These are phyloP conservation scores for Elysia crispata DNA, from an alignment of 2,888 invertebrate species.

Conservation along the genomic window DNA sequence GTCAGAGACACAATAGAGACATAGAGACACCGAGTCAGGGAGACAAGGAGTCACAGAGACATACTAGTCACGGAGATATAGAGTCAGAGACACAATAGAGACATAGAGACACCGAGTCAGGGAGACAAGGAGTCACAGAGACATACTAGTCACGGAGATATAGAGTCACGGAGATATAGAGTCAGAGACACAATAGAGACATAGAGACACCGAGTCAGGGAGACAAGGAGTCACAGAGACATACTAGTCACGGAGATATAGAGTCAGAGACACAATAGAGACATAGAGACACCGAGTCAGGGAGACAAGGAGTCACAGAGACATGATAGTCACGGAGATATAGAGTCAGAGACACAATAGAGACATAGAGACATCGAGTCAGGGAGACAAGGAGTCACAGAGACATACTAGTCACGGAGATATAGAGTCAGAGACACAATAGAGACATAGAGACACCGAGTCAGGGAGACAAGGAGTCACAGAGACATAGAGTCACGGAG, in stretches of 20 bases:
- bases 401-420: neutral
- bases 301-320: too few species aligned
- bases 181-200: too few species aligned
- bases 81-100: neutral
- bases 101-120: neutral
- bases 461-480: neutral
- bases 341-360: too few species aligned
- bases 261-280: too few species aligned
- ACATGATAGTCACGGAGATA: too few species aligned
- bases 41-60: too few species aligned
- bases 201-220: too few species aligned
- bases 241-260: too few species aligned
- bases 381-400: neutral
- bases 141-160: neutral
- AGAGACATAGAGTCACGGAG: neutral
- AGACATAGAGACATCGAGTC: neutral
- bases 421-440: neutral
- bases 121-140: neutral
- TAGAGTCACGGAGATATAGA: too few species aligned
- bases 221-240: too few species aligned
- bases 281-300: too few species aligned
- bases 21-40: neutral
- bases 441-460: conserved; percentile 1
- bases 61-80: neutral
- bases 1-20: neutral